A percentile compares a stretch with the other conserved stretches of the same genome.
phyloP scores from a whole-genome alignment of 92 coral and sea anemone species.

The Ricordea florida region DNA sequence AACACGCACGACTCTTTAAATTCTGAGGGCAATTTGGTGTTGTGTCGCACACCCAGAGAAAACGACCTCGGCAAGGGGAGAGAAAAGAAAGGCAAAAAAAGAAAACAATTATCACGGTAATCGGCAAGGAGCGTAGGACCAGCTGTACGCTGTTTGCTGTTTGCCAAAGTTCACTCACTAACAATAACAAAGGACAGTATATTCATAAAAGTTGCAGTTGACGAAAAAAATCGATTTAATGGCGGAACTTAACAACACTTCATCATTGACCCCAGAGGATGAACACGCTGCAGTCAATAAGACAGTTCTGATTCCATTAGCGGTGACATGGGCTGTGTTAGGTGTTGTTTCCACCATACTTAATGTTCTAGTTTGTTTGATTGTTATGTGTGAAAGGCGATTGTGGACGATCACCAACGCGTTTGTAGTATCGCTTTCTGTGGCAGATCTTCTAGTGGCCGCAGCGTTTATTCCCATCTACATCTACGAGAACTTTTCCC shows the following conservation, averaged over 20 bases:
- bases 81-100: too few relatives aligned
- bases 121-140: not conserved
- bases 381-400: conserved; percentile 56
- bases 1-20: too few relatives aligned
- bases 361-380: conserved; percentile 61
- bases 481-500: conserved; percentile 70
- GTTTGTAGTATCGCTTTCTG: conserved; percentile 72
- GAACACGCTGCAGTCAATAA: not conserved
- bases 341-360: conserved; percentile 64
- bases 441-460: conserved; percentile 74
- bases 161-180: not conserved
- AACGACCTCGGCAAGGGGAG: too few relatives aligned
- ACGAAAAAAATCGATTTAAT: too few relatives aligned
- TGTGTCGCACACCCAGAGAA: too few relatives aligned
- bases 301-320: conserved; percentile 35
- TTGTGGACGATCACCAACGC: conserved; percentile 79
- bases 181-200: conserved; percentile 16
- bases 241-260: conserved; percentile 35
- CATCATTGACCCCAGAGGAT: not conserved
- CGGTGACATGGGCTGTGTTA: conserved; percentile 72
- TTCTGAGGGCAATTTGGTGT: too few relatives aligned
- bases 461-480: conserved; percentile 72
- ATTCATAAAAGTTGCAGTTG: too few relatives aligned
- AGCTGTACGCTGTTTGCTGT: conserved; percentile 26
- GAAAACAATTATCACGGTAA: too few relatives aligned